A percentile compares a stretch with the other conserved stretches of the same genome.
These are phyloP conservation scores for Centropristis striata DNA, from an alignment of 2,113 vertebrate genomes.

Conservation along the genomic window DNA sequence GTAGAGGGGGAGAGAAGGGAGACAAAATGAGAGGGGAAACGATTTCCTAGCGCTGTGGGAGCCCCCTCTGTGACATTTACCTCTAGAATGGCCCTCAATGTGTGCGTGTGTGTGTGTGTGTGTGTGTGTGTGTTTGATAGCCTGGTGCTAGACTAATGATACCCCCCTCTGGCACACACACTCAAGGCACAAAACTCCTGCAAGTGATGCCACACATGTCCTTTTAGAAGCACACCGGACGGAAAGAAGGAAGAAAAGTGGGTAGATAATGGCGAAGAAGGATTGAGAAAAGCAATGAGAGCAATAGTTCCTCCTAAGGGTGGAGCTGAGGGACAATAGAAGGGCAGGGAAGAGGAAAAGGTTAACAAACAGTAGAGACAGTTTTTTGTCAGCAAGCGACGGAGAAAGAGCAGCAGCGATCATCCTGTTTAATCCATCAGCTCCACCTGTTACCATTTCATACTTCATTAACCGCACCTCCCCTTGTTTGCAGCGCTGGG, in stretches of 20 bases:
- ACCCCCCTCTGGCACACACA: conserved; percentile 44
- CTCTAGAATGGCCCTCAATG: conserved; percentile 49
- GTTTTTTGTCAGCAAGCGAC: conserved; percentile 11
- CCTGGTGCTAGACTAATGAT: conserved; percentile 73
- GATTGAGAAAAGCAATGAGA: neutral
- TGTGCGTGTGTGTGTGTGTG: conserved; percentile 46
- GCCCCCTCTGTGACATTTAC: conserved; percentile 75
- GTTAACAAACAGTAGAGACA: conserved; percentile 11
- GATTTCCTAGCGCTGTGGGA: conserved; percentile 70
- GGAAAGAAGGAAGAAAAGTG: neutral
- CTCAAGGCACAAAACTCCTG: conserved; percentile 44
- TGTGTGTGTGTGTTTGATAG: conserved; percentile 57
- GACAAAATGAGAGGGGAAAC: conserved; percentile 70
- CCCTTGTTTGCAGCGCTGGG: neutral
- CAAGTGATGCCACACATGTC: conserved; percentile 45
- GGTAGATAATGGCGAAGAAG: conserved; percentile 5
- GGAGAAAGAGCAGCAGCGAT: conserved; percentile 4
- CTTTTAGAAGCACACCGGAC: conserved; percentile 41
- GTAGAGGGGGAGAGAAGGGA: conserved; percentile 56
- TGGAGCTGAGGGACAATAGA: neutral
- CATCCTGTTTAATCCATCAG: conserved; percentile 48
- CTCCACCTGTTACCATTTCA: conserved; percentile 66
- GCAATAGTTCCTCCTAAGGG: neutral
- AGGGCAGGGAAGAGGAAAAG: conserved; percentile 10
- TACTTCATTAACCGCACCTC: conserved; percentile 58